Evolutionary conservation across 2,113 vertebrate genomes (phyloP), one percentile per base, ranked within the genome.

Genomic region (Pterophyllum scalare): DNA sequence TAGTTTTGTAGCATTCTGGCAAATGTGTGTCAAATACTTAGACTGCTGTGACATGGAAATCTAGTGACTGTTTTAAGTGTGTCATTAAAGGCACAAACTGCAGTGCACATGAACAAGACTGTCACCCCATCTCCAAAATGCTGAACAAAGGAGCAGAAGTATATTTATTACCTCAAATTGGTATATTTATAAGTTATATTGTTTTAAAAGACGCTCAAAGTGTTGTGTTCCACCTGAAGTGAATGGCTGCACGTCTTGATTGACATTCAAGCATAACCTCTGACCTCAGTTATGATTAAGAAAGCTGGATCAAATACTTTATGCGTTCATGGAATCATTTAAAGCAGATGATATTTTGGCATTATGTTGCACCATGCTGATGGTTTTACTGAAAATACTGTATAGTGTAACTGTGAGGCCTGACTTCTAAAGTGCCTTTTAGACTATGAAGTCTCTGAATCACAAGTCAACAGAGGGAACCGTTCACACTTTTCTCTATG

Each of bases 371-470:
- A 52, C 22, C 35, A 13, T 61, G 80, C 49, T 64, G 61, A 62
- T 15, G 33, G 26, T 57, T 62, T 62, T 46, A 52, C 28, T 79
- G 19, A 56, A 81, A 83, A 84, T 10, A 72, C 38, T 80, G 70
- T 77, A 75, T 49, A 49, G 77, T 85, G 85, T 89, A 88, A 87
- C 86, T 87, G 67, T 77, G 72, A 84, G 59, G 83, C 79, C 88
- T 83, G 35, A 82, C 31, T 87, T 85, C 61, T 81, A n/a, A 91
- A 93, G 93, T 95, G 92, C 92, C 94, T 94, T 94, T 88, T 75
- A 86, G 43, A 85, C 77, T 14, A 80, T 76, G 80, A 88, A 77
- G 49, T 86, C 65, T 80, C 33, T 64, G 57, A 59, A 75, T 91
- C 60, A 24, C 79, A 85, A 83, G 43, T n/a, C 75, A 83, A 49